Percentiles rank a stretch among this genome's conserved stretches.
phyloP scores from a whole-genome alignment of 2,888 invertebrate species.

The Papilio demoleus region DNA sequence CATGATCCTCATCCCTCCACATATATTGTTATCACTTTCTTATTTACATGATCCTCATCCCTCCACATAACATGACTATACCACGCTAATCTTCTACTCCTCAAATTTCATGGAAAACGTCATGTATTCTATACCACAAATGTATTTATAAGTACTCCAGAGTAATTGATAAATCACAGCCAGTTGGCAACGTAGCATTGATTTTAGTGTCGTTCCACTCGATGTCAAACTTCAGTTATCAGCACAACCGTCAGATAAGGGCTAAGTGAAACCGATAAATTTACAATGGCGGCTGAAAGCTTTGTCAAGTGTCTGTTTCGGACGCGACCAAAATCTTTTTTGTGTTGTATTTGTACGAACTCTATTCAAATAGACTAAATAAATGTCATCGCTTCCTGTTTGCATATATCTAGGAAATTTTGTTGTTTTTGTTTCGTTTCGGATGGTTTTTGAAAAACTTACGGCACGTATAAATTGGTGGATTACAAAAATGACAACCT shows the following conservation, averaged over 20 bases:
- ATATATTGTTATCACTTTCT: no score
- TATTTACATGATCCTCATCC: no score
- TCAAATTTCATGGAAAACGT: no score
- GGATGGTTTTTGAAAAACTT: background rate
- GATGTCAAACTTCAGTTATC: conserved; percentile 35
- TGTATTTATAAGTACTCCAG: background rate
- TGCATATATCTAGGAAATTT: background rate
- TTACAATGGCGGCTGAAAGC: conserved; percentile 40
- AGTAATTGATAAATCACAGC: background rate
- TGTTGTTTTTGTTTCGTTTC: background rate
- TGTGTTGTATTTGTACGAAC: conserved; percentile 12
- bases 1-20: no score
- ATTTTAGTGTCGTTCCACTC: conserved; percentile 24
- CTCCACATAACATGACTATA: no score
- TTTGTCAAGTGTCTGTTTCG: conserved; percentile 39
- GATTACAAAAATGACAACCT: no score
- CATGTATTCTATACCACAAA: no score
- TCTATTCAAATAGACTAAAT: conserved; percentile 32
- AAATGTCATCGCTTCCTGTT: conserved; percentile 8
- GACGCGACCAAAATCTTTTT: conserved; percentile 32
- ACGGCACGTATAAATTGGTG: no score
- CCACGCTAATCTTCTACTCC: no score
- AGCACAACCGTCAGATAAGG: conserved; percentile 33
- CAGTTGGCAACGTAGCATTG: conserved; percentile 16
- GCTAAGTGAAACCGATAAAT: conserved; percentile 41